Base-by-base conservation (phyloP, 2,113 vertebrate genomes). In the Himantopus leucocephalus region DNA sequence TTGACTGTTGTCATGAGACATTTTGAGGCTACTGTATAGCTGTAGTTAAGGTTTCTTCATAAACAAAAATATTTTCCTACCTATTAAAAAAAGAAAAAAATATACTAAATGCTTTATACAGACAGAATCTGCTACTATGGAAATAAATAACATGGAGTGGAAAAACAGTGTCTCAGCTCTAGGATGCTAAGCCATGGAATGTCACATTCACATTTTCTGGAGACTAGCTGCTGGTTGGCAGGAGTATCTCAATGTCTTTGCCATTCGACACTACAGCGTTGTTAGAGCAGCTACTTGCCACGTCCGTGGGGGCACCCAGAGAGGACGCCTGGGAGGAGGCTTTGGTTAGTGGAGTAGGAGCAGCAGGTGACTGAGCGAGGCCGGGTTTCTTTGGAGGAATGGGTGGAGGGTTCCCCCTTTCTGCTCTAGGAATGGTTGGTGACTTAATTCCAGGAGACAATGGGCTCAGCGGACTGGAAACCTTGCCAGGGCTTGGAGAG, bases 301-400 rank as follows among this genome's bases (percentile, higher is more conserved):
- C 93, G 75, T 99, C 99, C 70, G 97, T 85, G 85, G 98, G 91
- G 93, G 95, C 70, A 56, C 87, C 83, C 75, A 97, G 14, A 3
- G 97, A 79, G 47, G 98, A 35, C 0, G 86, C 63, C 50, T 91
- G 97, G 94, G 98, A 97, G 10, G 98, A 88, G n/a, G 98, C 66
- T 85, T 98, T 98, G 93, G 98, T 90, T 4, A 97, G 92, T 0
- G 99, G 93, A 8, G 98, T 66, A 5, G 98, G 87, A 50, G 99
- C 97, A 23, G 98, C 98, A 7, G 99, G 98, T 1, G 99, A 98
- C 92, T 99, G 99, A n/a, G 98, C 97, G 18, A 99, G 98, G 60
- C 99, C 98, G 0, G 99, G 99, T 55, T 99, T 99, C 97, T 99
- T 99, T 1, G 99, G 99, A 23, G 99, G 99, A 82, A 99, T 99